Conservation (phyloP, 2,888 invertebrate species). For the Hymenopus coronatus region DNA sequence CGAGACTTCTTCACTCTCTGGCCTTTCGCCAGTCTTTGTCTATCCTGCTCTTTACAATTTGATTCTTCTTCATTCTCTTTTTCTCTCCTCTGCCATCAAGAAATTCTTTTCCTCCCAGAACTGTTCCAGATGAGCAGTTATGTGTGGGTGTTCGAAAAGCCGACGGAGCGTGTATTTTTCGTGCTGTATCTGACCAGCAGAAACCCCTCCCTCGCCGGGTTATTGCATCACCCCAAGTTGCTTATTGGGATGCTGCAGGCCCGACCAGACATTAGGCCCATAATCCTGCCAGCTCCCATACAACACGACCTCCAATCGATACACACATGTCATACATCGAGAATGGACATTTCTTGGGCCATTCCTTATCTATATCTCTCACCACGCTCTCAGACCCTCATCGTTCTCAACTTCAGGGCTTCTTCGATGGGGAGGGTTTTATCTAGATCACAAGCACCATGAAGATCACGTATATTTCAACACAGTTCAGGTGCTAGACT, state of each 20-base stretch:
- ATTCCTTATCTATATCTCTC: background rate
- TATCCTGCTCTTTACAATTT: background rate
- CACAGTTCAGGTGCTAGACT: background rate
- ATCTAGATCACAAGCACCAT: background rate
- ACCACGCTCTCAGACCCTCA: background rate
- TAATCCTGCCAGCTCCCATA: background rate
- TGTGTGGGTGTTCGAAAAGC: background rate
- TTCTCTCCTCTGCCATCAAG: background rate
- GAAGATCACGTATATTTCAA: background rate
- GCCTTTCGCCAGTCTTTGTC: background rate
- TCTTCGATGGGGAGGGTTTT: background rate
- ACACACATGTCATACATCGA: constrained; percentile 1
- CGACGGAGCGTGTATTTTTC: background rate
- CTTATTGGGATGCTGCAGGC: constrained; percentile 1
- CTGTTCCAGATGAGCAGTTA: background rate
- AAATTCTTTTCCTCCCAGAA: background rate
- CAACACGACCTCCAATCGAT: constrained; percentile 1
- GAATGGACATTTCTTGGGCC: background rate
- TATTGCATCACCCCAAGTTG: constrained; percentile 10
- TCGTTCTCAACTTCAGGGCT: background rate
- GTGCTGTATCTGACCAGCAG: background rate
- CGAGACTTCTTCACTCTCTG: background rate
- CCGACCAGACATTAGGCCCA: background rate
- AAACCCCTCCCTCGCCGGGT: background rate
- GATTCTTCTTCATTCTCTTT: background rate